Percentiles rank a stretch among this genome's conserved stretches.
phyloP scores from a whole-genome alignment of 2,888 invertebrate genomes.

The Pandemis cinnamomeana region DNA sequence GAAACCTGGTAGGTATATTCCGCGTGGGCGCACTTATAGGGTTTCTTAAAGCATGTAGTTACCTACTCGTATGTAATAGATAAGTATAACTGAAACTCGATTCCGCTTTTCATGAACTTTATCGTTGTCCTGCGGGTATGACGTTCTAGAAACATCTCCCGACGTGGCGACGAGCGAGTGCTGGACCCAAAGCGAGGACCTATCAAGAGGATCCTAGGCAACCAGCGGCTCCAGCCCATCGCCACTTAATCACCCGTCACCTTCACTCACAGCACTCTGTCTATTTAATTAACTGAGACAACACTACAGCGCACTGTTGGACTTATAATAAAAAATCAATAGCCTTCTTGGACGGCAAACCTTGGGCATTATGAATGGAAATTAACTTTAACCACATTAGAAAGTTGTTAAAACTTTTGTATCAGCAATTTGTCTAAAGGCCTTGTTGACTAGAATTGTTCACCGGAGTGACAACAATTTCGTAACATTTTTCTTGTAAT shows the following conservation, averaged over 20 bases:
- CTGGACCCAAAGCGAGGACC: slow-evolving; percentile 80
- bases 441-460: too few species aligned
- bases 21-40: too few species aligned
- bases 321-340: background rate
- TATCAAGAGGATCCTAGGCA: slow-evolving; percentile 72
- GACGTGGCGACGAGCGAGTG: slow-evolving; percentile 76
- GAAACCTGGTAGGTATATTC: too few species aligned
- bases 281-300: background rate
- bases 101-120: slow-evolving; percentile 5
- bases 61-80: too few species aligned
- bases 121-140: slow-evolving; percentile 48
- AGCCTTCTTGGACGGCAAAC: too few species aligned
- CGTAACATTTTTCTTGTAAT: too few species aligned
- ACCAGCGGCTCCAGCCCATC: slow-evolving; percentile 76
- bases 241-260: slow-evolving; percentile 58
- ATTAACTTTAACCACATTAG: too few species aligned
- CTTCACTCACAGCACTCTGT: background rate
- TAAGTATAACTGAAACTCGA: background rate
- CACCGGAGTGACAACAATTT: too few species aligned
- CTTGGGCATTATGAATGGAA: too few species aligned
- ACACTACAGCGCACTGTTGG: background rate
- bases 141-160: slow-evolving; percentile 71
- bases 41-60: too few species aligned
- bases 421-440: too few species aligned
- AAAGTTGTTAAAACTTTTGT: too few species aligned